Conservation (phyloP, 2,797 vertebrate genomes). For the Erpetoichthys calabaricus region DNA sequence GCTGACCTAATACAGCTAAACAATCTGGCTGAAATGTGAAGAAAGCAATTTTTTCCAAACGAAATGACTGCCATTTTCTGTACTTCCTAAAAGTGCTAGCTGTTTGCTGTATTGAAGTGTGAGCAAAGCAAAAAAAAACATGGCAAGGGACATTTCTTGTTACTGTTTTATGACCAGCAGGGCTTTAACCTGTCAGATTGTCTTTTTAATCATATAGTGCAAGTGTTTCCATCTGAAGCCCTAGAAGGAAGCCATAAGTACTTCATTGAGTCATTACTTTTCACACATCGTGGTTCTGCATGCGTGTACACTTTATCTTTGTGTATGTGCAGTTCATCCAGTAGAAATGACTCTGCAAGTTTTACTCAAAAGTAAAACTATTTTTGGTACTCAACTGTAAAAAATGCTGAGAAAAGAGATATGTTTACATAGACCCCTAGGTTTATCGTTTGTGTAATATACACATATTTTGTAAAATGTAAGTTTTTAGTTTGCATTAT, state of each 20-base stretch:
- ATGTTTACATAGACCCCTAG: no score
- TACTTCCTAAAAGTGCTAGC: neutral
- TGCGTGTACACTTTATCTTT: neutral
- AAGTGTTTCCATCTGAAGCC: neutral
- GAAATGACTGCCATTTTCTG: no score
- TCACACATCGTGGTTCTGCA: neutral
- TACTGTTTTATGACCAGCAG: neutral
- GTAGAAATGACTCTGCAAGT: no score
- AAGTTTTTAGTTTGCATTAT: no score
- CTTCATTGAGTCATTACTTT: neutral
- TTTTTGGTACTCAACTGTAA: no score
- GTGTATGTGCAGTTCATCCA: no score
- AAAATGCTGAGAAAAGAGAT: no score
- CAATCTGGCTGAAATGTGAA: no score
- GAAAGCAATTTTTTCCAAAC: no score
- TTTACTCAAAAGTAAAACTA: no score
- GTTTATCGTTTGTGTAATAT: no score
- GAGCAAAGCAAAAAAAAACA: neutral
- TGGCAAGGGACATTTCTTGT: neutral
- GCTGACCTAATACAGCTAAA: neutral
- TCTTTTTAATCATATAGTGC: neutral
- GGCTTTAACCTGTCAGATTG: neutral
- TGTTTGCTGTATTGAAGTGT: neutral
- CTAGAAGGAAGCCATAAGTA: neutral
- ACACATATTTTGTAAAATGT: no score